These are phyloP conservation scores for Heliopora coerulea DNA, from an alignment of 92 coral and sea anemone species.

Conservation along the genomic window DNA sequence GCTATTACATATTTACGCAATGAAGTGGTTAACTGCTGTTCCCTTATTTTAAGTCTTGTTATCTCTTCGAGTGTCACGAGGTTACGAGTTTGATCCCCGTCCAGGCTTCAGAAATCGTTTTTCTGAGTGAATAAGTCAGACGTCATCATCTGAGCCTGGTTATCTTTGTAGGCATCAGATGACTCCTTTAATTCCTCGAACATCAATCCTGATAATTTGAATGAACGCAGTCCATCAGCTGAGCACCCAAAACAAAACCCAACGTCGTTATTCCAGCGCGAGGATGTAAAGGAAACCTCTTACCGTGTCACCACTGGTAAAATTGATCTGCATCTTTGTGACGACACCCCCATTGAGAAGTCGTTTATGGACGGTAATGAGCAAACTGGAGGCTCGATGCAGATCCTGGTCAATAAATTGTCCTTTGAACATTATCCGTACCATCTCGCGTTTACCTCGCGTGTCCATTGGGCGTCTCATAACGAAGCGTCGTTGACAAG, in stretches of 20 bases:
- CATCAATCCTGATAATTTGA: constrained; percentile 6
- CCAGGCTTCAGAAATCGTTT: too few species aligned
- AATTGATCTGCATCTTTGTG: constrained; percentile 90
- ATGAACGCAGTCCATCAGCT: background rate
- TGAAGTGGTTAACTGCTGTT: too few species aligned
- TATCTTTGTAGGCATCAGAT: constrained; percentile 21
- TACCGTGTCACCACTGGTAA: constrained; percentile 83
- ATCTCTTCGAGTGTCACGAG: too few species aligned
- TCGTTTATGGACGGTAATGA: constrained; percentile 39
- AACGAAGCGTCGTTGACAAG: constrained; percentile 92
- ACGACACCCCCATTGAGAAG: constrained; percentile 65
- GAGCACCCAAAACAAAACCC: background rate
- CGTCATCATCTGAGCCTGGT: too few species aligned
- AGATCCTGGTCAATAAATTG: constrained; percentile 76
- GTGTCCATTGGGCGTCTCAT: constrained; percentile 87
- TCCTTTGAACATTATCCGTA: constrained; percentile 89
- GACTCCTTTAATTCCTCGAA: constrained; percentile 10
- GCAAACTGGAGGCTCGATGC: constrained; percentile 89
- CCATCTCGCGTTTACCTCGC: constrained; percentile 92
- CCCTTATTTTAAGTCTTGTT: too few species aligned
- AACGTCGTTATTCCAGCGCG: constrained; percentile 62
- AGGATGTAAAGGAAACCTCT: constrained; percentile 83
- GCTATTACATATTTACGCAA: too few species aligned
- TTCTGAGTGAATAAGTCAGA: too few species aligned
- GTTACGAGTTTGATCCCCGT: too few species aligned